Base-by-base conservation (phyloP, 2,113 vertebrate species). In the Desmodus rotundus region DNA sequence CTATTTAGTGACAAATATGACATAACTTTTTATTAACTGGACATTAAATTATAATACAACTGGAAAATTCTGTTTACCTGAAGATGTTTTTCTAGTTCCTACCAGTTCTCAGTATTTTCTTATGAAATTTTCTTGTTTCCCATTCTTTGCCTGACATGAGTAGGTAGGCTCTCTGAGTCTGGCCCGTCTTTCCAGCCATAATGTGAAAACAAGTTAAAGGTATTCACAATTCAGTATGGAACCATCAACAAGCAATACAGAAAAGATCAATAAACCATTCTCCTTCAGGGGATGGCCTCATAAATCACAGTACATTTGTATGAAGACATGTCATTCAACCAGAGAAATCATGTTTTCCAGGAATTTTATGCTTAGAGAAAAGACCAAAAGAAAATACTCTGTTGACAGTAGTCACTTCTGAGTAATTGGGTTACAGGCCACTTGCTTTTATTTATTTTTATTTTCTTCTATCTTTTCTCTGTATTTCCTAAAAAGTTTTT, bases 231-330 rank as follows among this genome's bases (percentile, higher is more conserved):
- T 78, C 70, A 50, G 70, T 68, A 43, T 73, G 22, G 70, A 95
- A 92, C 88, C n/a, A 88, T 86, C 87, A 93, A 96, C 81, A 95
- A 93, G 91, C 74, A 65, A 56, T 82, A 76, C 36, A 43, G 94
- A 93, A 90, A 97, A 96, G 93, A 95, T 89, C 96, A 97, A 96
- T 82, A 97, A 97, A 95, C 73, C 58, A 24, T 82, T 50, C 73
- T 92, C 54, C 56, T 45, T 33, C 65, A 50, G 45, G 67, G 24
- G 9, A 90, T 83, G 54, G 93, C 58, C 61, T 73, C 87, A 96
- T 96, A 95, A 96, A 95, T 97, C 97, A 96, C 2, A 5, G 36
- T 33, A 38, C 26, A 24, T 63, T 80, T 41, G 56, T 68, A 87
- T 41, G 77, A 92, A 65, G 52, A 80, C 50, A 33, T 94, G 43